A percentile compares a stretch with the other conserved stretches of the same genome.
phyloP scores from a whole-genome alignment of 2,797 vertebrate genomes.

The Fistularia commersonii region DNA sequence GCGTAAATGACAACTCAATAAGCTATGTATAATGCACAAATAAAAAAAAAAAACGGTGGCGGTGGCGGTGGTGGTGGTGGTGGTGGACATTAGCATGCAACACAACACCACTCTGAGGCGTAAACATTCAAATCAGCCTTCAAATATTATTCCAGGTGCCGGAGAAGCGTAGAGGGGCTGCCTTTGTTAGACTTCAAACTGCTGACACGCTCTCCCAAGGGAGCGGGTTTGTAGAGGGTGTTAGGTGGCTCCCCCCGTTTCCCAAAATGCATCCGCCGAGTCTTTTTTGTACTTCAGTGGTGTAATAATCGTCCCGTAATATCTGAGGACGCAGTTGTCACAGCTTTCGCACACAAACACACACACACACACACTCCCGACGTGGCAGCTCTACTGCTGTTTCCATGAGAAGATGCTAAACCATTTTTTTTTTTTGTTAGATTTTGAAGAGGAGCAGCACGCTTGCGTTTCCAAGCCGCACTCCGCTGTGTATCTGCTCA shows the following conservation, averaged over 20 bases:
- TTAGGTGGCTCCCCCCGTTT: slow-evolving; percentile 9
- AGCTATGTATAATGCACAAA: slow-evolving; percentile 17
- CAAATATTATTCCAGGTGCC: slow-evolving; percentile 10
- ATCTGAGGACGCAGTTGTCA: slow-evolving; percentile 13
- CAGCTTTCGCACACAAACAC: slow-evolving; percentile 1
- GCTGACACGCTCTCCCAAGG: slow-evolving; percentile 13
- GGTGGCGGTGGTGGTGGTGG: too few species aligned
- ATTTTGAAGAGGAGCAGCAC: slow-evolving; percentile 7
- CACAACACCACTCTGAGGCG: neutral
- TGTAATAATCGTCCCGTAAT: slow-evolving; percentile 7
- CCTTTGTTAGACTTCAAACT: slow-evolving; percentile 11
- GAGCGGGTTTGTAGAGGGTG: slow-evolving; percentile 18
- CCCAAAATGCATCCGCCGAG: slow-evolving; percentile 18
- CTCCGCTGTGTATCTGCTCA: slow-evolving; percentile 40
- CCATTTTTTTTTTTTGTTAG: too few species aligned
- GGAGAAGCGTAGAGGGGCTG: neutral
- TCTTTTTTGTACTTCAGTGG: slow-evolving; percentile 7
- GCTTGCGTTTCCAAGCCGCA: neutral
- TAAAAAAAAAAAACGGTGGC: too few species aligned
- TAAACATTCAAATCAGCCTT: slow-evolving; percentile 12
- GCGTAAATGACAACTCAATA: slow-evolving; percentile 28
- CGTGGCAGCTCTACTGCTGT: too few species aligned
- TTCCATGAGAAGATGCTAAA: too few species aligned
- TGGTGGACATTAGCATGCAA: slow-evolving; percentile 12
- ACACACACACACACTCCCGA: too few species aligned